Base-by-base conservation (phyloP, 2,888 invertebrate species). In the Strigamia maritima region DNA sequence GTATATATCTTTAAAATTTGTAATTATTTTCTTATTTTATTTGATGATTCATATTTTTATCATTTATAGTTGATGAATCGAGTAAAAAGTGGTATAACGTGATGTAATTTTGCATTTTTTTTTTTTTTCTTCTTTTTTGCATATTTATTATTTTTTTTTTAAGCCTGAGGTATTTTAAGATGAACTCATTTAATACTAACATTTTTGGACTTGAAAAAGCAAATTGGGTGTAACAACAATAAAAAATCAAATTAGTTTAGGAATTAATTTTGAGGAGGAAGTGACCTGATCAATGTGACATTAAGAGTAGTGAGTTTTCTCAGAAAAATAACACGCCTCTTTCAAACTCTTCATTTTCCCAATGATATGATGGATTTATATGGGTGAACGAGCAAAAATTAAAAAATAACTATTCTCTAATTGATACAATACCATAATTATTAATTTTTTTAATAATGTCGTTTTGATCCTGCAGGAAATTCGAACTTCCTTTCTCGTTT, bases 211-310 rank as follows among this genome's bases (percentile, higher is more conserved):
- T 49, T 26, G 65, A 65, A 65, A 26, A 26, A 16, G 10, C 10
- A 65, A 65, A 65, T 65, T 65, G 65, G 65, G 65, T 24, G 65
- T 8, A 65, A 65, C 49, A 49, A n/a, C 16, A 44, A 44, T 14
- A 44, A 49, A 49, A 49, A 49, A 49, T 6, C n/a, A 49, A 65
- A 65, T 26, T 65, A 8, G 65, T 22, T 16, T 65, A 26, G 65
- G 24, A 65, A 65, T 65, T 65, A 65, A 65, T 65, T n/a, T 65
- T 65, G 65, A 65, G 65, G 10, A 65, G 65, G 65, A 65, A 65
- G 16, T 65, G 65, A 65, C 65, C 65, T 14, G 65, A 26, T 65
- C 65, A 65, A 22, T 60, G 22, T 22, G 22, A 60, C 60, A 22
- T 60, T 24, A 22, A 24, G 26, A 26, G 26, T 26, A 16, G 60